A percentile compares a stretch with the other conserved stretches of the same genome.
Evolutionary conservation across 2,113 vertebrate genomes (phyloP).

Genomic region (Regulus satrapa): DNA sequence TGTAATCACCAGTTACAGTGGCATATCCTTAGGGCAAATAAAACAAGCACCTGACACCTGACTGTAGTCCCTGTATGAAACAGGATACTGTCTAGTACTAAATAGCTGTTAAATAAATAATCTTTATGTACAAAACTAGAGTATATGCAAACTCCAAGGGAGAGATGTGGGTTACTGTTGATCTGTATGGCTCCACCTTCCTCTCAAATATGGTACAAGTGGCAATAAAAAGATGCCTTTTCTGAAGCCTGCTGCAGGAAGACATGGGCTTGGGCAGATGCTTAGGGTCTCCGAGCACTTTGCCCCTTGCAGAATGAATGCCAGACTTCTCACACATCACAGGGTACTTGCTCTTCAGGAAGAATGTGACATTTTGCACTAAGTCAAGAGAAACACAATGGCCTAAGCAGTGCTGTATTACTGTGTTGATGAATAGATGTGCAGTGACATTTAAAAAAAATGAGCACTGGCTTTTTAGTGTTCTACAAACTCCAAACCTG

Average conservation of each 20-base stretch:
- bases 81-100: not conserved
- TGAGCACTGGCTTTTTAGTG: not conserved
- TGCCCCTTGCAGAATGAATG: not conserved
- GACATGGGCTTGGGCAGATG: not conserved
- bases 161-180: not conserved
- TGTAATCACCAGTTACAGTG: not conserved
- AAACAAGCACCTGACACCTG: not conserved
- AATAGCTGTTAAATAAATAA: not conserved
- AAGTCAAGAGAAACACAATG: not conserved
- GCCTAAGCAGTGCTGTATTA: not conserved
- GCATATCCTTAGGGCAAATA: not conserved
- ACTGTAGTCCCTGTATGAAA: not conserved
- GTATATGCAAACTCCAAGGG: not conserved
- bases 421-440: not conserved
- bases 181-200: not conserved
- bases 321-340: not conserved
- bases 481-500: not conserved
- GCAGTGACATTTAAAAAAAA: conserved; percentile 41
- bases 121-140: not conserved
- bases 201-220: not conserved
- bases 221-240: not conserved
- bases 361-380: not conserved
- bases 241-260: not conserved
- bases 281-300: not conserved
- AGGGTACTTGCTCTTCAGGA: not conserved